Evolutionary conservation across 2,113 vertebrate species (phyloP), one percentile per base, ranked within the genome.

Genomic region (Phyllopteryx taeniolatus): DNA sequence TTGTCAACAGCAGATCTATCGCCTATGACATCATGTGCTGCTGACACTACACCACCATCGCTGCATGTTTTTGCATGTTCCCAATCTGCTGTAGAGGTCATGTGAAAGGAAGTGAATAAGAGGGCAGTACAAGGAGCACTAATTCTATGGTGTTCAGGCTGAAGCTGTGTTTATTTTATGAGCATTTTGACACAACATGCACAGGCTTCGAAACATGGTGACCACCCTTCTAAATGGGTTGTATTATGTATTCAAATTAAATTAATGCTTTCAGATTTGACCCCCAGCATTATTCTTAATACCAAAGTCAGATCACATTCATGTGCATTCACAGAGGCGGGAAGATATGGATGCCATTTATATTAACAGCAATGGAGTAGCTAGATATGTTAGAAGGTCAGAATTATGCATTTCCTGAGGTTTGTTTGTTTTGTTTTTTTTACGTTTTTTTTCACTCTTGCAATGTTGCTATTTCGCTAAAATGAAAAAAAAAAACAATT

Each of bases 141-240:
- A 79, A 89, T 86, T 86, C 74, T 44, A 51, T 44, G 59, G 68
- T 71, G 74, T 83, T 78, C 78, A 71, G 72, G 82, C 72, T 81
- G 79, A 70, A 78, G 66, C 72, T 77, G 62, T 70, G 62, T 83
- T 80, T 83, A 76, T 84, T 80, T 76, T 65, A 73, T 39, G 35
- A 69, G 71, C 67, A 54, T 78, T 83, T 27, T 8, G 33, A 81
- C 79, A 75, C 56, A 71, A 70, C 83, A 81, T 31, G 61, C 42
- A 1, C 47, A 22, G 27, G 27, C 71, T 70, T 47, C 72, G 68
- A 70, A 42, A 42, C 12, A 11, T 74, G 14, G 65, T 54, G 67
- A 70, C 61, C 67, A 56, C 44, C 65, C 72, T 74, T 60, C 54
- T 62, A 39, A 79, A 75, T 73, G n/a, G 64, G 67, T 78, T 46